Conservation (phyloP, 2,797 vertebrate genomes). For the Limnodromus scolopaceus region DNA sequence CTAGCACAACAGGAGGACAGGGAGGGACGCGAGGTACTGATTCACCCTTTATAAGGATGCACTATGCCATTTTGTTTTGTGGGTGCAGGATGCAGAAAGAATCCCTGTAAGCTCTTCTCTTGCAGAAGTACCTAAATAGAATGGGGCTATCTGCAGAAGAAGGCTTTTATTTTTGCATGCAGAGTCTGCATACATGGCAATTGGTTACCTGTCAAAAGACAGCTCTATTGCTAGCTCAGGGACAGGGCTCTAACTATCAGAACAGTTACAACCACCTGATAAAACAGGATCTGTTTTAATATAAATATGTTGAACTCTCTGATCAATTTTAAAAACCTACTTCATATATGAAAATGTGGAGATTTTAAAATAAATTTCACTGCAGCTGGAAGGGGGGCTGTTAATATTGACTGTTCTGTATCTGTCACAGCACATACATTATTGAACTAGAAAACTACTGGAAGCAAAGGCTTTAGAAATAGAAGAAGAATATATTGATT, state of each 20-base stretch:
- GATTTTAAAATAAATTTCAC: constrained; percentile 35
- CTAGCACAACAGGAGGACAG: neutral
- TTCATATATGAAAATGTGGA: constrained; percentile 32
- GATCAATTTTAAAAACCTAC: constrained; percentile 8
- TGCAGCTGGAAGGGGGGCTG: constrained; percentile 1
- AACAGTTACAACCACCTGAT: neutral
- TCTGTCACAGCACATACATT: constrained; percentile 28
- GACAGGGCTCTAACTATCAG: neutral
- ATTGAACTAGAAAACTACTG: constrained; percentile 50
- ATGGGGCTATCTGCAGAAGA: neutral
- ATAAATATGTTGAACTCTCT: neutral
- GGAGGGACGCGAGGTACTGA: neutral
- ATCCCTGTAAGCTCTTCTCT: neutral
- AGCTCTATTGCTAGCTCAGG: neutral
- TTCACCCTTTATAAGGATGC: neutral
- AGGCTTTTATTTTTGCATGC: neutral
- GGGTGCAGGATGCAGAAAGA: neutral
- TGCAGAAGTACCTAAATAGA: neutral
- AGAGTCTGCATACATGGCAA: neutral
- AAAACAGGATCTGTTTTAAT: neutral
- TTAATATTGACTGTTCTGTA: constrained; percentile 33
- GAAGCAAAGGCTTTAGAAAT: constrained; percentile 43
- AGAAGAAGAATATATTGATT: constrained; percentile 39
- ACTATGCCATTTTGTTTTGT: neutral
- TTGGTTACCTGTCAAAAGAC: neutral